phyloP scores from a whole-genome alignment of 2,797 vertebrate genomes.

The Nannoperca australis region DNA sequence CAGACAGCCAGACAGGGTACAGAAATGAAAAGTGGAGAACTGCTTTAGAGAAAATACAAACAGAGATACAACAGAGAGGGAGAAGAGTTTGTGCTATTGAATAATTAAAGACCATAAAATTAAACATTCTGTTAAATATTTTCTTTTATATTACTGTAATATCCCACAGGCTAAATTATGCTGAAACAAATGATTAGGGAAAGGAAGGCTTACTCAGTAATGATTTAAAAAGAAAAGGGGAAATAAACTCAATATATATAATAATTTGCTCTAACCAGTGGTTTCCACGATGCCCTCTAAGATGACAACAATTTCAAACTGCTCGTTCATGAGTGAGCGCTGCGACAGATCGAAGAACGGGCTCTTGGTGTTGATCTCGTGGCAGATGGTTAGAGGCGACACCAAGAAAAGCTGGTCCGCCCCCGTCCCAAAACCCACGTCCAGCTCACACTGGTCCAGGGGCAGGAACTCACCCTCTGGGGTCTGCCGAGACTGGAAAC shows the following conservation, averaged over 20 bases:
- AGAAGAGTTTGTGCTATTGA: slow-evolving; percentile 51
- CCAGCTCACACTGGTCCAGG: slow-evolving; percentile 92
- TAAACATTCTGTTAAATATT: slow-evolving; percentile 67
- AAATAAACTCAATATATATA: too few relatives aligned
- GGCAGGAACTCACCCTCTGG: slow-evolving; percentile 94
- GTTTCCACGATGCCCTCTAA: slow-evolving; percentile 94
- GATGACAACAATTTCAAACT: slow-evolving; percentile 94
- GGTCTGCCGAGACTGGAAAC: slow-evolving; percentile 90
- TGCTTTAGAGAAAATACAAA: slow-evolving; percentile 37
- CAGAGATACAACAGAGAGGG: slow-evolving; percentile 16
- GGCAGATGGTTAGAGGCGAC: slow-evolving; percentile 93
- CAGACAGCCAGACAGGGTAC: slow-evolving; percentile 23
- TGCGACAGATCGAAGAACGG: slow-evolving; percentile 92
- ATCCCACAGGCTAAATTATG: slow-evolving; percentile 33
- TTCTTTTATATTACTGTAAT: slow-evolving; percentile 44
- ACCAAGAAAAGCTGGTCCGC: slow-evolving; percentile 94
- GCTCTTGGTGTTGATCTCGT: slow-evolving; percentile 91
- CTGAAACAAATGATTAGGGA: slow-evolving; percentile 34
- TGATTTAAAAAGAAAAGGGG: background rate
- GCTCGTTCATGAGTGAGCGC: slow-evolving; percentile 89
- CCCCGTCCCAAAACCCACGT: slow-evolving; percentile 93
- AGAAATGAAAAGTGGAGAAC: slow-evolving; percentile 34
- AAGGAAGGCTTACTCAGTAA: slow-evolving; percentile 14
- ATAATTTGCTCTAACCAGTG: slow-evolving; percentile 82
- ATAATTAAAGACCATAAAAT: slow-evolving; percentile 76